Percentiles rank a stretch among this genome's conserved stretches.
These are phyloP conservation scores for Pyrochroa serraticornis DNA, from an alignment of 2,888 invertebrate genomes.

Conservation along the genomic window DNA sequence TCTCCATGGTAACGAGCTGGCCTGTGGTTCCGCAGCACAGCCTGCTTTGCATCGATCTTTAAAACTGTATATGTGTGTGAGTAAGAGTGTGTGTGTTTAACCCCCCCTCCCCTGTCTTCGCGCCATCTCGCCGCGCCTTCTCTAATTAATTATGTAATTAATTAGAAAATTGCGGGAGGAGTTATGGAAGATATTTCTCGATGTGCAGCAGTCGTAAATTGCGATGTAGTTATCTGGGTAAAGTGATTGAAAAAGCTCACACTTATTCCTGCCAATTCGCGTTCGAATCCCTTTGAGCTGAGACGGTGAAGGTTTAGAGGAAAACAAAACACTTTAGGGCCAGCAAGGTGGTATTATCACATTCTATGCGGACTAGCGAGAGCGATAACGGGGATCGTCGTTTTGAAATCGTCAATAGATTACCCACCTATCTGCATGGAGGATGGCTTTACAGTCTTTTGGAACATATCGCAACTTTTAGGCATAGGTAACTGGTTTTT, in stretches of 20 bases:
- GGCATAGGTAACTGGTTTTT: no score
- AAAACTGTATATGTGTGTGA: constrained; percentile 54
- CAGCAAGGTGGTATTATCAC: constrained; percentile 27
- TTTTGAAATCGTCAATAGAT: constrained; percentile 54
- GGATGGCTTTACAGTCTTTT: no score
- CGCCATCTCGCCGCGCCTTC: no score
- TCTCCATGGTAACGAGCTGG: constrained; percentile 61
- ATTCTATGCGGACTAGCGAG: constrained; percentile 42
- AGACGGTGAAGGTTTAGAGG: constrained; percentile 38
- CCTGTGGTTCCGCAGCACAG: constrained; percentile 54
- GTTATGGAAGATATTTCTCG: no score
- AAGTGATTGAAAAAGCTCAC: no score
- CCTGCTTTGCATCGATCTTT: constrained; percentile 61
- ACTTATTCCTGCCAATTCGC: constrained; percentile 37
- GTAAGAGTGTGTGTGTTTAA: constrained; percentile 39
- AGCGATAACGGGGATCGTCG: constrained; percentile 52
- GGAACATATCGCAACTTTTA: no score
- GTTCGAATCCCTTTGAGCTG: constrained; percentile 50
- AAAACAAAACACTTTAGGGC: constrained; percentile 15
- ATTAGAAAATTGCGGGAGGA: no score
- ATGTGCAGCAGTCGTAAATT: no score
- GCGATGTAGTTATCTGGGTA: no score
- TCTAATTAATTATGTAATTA: no score
- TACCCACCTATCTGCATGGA: constrained; percentile 50
- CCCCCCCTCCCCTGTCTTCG: no score